phyloP scores from a whole-genome alignment of 2,113 vertebrate species.

The Atherinomorus stipes region DNA sequence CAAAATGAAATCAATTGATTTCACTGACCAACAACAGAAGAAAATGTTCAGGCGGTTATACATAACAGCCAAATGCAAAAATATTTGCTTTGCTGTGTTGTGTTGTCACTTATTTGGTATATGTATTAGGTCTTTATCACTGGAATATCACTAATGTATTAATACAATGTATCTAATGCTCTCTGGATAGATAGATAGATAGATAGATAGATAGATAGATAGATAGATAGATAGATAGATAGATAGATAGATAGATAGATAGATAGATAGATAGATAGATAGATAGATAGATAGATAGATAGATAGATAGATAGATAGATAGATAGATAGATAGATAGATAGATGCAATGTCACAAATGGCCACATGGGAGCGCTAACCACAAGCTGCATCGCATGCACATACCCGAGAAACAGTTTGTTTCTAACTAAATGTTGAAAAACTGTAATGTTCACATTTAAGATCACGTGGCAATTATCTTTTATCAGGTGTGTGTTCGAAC shows the following conservation, averaged over 20 bases:
- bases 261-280: not conserved
- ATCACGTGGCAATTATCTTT: not conserved
- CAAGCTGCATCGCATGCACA: not conserved
- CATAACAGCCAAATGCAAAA: no score
- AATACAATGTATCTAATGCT: no score
- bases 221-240: not conserved
- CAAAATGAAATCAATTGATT: no score
- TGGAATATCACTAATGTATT: no score
- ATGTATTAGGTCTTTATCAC: no score
- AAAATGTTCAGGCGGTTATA: no score
- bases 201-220: not conserved
- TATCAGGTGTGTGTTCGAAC: not conserved
- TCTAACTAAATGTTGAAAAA: not conserved
- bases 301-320: conserved; percentile 8
- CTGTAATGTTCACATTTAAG: not conserved
- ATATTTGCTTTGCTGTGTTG: no score
- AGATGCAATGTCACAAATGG: not conserved
- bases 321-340: conserved; percentile 19
- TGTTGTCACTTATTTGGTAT: no score
- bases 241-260: no score
- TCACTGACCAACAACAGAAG: no score
- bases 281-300: conserved; percentile 9
- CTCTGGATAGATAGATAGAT: no score
- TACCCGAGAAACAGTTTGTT: not conserved
- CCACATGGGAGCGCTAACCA: conserved; percentile 55